Evolutionary conservation across 37 sponge, comb jelly and placozoan species (phyloP), one percentile per base, ranked within the genome.

Genomic region (Halichondria panicea): DNA sequence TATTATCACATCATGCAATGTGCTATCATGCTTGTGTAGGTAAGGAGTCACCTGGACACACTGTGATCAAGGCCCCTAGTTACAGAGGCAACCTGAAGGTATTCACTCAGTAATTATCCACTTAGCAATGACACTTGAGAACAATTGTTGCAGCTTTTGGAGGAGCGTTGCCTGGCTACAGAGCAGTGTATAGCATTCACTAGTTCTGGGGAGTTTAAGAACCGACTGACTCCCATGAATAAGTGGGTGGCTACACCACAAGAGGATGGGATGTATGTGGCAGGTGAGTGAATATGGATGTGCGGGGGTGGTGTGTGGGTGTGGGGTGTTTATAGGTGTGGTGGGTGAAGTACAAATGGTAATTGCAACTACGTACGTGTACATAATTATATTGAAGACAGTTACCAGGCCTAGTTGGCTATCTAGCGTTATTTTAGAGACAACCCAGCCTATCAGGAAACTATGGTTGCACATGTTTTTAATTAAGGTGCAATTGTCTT

Each of bases 131-230:
- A 18, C 13, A 18, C 13, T 48, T 9, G 9, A 28, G 12, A n/a
- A n/a, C n/a, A 9, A 24, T 28, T 9, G 57, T 56, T 15, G 22
- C 53, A 86, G 80, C 27, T 39, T 12, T 41, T 74, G 60, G 21
- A 50, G 54, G 50, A 37, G 25, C 40, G 48, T 27, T 85, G 86
- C 56, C 43, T 54, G 37, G 46, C 27, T 21, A 78, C 73, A 36
- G 79, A 85, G 55, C 78, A 76, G 45, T 85, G 84, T 33, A 58
- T 85, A 25, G 86, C 66, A 0, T 77, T 85, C 73, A 78, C 39
- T 32, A 42, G 46, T 13, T 38, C 22, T 24, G 85, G 66, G 21
- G 63, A 84, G 39, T 54, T 85, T 38, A 68, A 68, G 48, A 68
- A 60, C 21, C 25, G 44, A 9, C 25, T 84, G 2, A 63, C 38